A percentile compares a stretch with the other conserved stretches of the same genome.
phyloP scores from a whole-genome alignment of 2,888 invertebrate species.

The Perdita meconis region DNA sequence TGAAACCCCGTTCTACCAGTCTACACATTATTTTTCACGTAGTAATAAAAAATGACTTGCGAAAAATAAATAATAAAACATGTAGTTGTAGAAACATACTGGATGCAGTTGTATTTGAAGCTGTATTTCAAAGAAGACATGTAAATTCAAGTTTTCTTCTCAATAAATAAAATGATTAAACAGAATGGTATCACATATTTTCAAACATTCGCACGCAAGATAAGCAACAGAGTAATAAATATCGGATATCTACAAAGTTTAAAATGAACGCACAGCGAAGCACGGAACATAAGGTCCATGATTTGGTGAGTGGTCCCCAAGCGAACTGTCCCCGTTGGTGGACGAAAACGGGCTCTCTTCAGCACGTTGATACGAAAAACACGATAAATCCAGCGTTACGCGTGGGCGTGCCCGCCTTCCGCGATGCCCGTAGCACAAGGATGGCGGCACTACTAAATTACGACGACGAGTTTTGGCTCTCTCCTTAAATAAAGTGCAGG shows the following conservation, averaged over 20 bases:
- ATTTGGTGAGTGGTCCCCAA: conserved; percentile 14
- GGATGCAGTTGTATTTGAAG: too few species aligned
- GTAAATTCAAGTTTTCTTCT: too few species aligned
- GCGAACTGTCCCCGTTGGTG: conserved; percentile 27
- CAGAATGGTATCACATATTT: too few species aligned
- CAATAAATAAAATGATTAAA: too few species aligned
- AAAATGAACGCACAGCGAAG: not conserved
- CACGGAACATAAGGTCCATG: conserved; percentile 10
- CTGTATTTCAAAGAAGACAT: too few species aligned
- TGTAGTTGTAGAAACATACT: too few species aligned
- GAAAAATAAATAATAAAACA: too few species aligned
- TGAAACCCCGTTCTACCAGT: too few species aligned
- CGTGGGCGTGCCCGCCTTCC: conserved; percentile 70
- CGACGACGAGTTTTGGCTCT: conserved; percentile 70
- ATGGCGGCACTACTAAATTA: conserved; percentile 73
- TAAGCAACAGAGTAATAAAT: not conserved
- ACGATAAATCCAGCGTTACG: conserved; percentile 75
- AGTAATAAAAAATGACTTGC: too few species aligned
- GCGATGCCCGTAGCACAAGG: conserved; percentile 62
- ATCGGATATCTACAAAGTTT: not conserved
- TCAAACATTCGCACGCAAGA: too few species aligned
- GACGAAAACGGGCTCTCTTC: conserved; percentile 48
- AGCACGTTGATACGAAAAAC: conserved; percentile 67
- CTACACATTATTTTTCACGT: too few species aligned
- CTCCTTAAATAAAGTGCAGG: conserved; percentile 64